phyloP scores from a whole-genome alignment of 2,797 vertebrate species.

The Myripristis murdjan region DNA sequence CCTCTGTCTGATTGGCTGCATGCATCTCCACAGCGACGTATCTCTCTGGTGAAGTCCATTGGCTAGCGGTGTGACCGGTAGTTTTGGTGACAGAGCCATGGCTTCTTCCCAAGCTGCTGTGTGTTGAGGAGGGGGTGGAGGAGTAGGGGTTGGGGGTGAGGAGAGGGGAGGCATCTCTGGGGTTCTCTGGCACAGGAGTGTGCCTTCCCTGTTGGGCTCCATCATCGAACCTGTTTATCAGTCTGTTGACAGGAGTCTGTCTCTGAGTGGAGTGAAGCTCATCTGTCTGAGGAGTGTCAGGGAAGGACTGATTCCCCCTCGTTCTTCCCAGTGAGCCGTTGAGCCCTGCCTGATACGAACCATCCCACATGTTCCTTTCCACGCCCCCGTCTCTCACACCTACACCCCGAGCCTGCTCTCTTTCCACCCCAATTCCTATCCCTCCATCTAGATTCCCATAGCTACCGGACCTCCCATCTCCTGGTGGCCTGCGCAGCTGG shows the following conservation, averaged over 20 bases:
- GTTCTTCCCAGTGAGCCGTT: slow-evolving; percentile 73
- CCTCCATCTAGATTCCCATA: slow-evolving; percentile 82
- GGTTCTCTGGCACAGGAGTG: slow-evolving; percentile 59
- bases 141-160: slow-evolving; percentile 64
- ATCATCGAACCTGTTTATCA: slow-evolving; percentile 87
- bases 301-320: slow-evolving; percentile 45
- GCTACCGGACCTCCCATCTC: slow-evolving; percentile 82
- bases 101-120: slow-evolving; percentile 66
- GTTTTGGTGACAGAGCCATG: slow-evolving; percentile 46
- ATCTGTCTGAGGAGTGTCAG: slow-evolving; percentile 50
- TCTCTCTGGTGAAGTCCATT: slow-evolving; percentile 60
- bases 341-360: slow-evolving; percentile 67
- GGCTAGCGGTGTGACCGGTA: slow-evolving; percentile 47
- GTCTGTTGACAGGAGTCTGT: slow-evolving; percentile 81
- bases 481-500: slow-evolving; percentile 67
- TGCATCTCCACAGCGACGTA: slow-evolving; percentile 42
- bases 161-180: slow-evolving; percentile 62
- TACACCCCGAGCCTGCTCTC: slow-evolving; percentile 41
- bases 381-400: slow-evolving; percentile 32
- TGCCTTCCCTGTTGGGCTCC: slow-evolving; percentile 73
- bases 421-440: slow-evolving; percentile 60
- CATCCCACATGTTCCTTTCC: slow-evolving; percentile 69
- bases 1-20: slow-evolving; percentile 55
- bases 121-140: slow-evolving; percentile 68
- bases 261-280: slow-evolving; percentile 69